Base-by-base conservation (phyloP, 2,797 vertebrate species). In the Florisuga fusca region DNA sequence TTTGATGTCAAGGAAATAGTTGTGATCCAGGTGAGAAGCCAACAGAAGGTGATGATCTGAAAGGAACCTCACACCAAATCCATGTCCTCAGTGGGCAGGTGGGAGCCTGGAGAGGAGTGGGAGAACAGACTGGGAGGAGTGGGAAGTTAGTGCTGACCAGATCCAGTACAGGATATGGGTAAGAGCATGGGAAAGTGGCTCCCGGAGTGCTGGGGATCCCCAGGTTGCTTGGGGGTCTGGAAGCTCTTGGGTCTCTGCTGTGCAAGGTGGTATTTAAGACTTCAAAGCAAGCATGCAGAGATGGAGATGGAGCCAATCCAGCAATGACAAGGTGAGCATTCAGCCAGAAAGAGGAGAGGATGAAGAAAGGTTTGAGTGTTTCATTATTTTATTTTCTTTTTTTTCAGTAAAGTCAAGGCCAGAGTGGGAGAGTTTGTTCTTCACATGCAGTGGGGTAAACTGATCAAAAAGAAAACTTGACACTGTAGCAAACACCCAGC, bases 261-360 rank as follows among this genome's bases (percentile, higher is more conserved):
- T 1, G 1, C n/a, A 48, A 58, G 29, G 46, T 50, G 51, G 18
- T n/a, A 36, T 2, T 0, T 23, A 43, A 43, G 59, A 10, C 34
- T 36, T 41, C 10, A 2, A 1, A 50, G 18, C 38, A n/a, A 29
- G 53, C 10, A 7, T 14, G 29, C 11, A 34, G 36, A 77, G 55
- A 22, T 31, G 12, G 38, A 36, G 29, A 10, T 2, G 3, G 38
- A 41, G 38, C 38, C 38, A 41, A 12, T 48, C 48, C 45, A 59
- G 34, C 57, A 59, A 62, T 33, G 55, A 36, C n/a, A 41, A 55
- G 2, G 17, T 38, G 55, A 29, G 38, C 11, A 5, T 59, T 63
- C 76, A 27, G 7, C 57, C 23, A 22, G 51, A 20, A 50, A 27
- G 79, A 69, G 34, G 33, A 31, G 27, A 72, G 34, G 20, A 51